Percentiles rank a stretch among this genome's conserved stretches.
These are phyloP conservation scores for Minunthozetes semirufus DNA, from an alignment of 2,888 invertebrate species.

Conservation along the genomic window DNA sequence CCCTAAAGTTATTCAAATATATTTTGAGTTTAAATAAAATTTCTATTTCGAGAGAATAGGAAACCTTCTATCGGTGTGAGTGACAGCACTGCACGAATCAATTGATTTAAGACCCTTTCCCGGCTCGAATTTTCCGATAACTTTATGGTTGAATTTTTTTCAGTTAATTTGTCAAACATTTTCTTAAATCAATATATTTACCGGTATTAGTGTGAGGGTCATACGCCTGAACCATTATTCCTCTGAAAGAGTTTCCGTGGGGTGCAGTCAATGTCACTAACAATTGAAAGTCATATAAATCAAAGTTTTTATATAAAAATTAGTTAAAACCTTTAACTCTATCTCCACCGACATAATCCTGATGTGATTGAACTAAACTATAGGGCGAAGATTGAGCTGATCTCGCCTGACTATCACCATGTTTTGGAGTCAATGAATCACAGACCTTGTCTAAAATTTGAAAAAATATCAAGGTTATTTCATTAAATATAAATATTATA, in stretches of 20 bases:
- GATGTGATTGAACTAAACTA: conserved; percentile 38
- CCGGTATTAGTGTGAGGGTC: conserved; percentile 38
- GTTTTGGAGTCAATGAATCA: conserved; percentile 39
- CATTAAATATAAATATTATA: background rate
- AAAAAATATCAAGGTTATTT: background rate
- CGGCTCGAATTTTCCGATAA: conserved; percentile 40
- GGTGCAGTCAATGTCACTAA: conserved; percentile 38
- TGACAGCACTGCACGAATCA: conserved; percentile 40
- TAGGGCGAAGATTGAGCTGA: conserved; percentile 38
- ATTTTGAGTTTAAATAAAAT: background rate
- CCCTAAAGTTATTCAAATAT: conserved; percentile 28
- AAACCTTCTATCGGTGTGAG: conserved; percentile 39
- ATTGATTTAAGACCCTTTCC: conserved; percentile 40
- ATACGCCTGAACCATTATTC: conserved; percentile 42
- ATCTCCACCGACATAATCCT: conserved; percentile 39
- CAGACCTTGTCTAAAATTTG: conserved; percentile 34
- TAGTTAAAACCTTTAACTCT: conserved; percentile 38
- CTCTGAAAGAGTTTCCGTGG: conserved; percentile 40
- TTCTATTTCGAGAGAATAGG: background rate
- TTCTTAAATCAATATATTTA: background rate
- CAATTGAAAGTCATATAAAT: too few relatives aligned
- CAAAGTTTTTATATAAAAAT: background rate
- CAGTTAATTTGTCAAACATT: background rate
- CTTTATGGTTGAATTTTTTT: background rate
- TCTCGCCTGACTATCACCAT: conserved; percentile 39